Percentiles rank a stretch among this genome's conserved stretches.
Evolutionary conservation across 2,888 invertebrate genomes (phyloP).

Genomic region (Ditula angustiorana): DNA sequence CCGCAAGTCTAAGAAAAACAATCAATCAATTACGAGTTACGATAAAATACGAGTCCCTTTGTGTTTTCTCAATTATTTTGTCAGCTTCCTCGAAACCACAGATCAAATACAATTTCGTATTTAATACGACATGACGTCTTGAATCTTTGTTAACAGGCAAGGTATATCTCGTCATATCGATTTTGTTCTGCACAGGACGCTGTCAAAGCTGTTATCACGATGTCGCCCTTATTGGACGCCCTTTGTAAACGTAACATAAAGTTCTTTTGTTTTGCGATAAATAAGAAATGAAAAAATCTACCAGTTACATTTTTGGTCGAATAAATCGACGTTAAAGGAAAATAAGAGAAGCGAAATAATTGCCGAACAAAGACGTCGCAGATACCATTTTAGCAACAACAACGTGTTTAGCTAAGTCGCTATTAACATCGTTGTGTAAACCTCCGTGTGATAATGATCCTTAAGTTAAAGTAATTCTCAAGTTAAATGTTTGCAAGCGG

Average conservation of each 20-base stretch:
- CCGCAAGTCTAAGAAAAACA: no score
- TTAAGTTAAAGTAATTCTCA: slow-evolving; percentile 14
- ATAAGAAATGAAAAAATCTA: slow-evolving; percentile 1
- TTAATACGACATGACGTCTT: neutral
- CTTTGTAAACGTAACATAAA: neutral
- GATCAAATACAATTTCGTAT: slow-evolving; percentile 1
- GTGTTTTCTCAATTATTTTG: neutral
- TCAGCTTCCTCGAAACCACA: neutral
- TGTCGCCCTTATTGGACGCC: slow-evolving; percentile 18
- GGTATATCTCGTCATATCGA: slow-evolving; percentile 11
- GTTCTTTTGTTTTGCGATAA: slow-evolving; percentile 9
- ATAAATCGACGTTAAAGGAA: neutral
- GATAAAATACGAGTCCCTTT: neutral
- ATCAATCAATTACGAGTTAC: neutral
- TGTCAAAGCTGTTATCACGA: slow-evolving; percentile 12
- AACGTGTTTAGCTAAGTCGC: slow-evolving; percentile 10
- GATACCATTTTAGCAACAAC: slow-evolving; percentile 4
- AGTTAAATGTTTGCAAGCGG: slow-evolving; percentile 6
- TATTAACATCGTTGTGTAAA: slow-evolving; percentile 8
- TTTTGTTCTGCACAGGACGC: slow-evolving; percentile 5
- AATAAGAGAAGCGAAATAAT: neutral
- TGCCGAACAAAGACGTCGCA: neutral
- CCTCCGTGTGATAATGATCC: slow-evolving; percentile 24
- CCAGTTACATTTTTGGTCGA: neutral
- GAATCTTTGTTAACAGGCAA: slow-evolving; percentile 1